Base-by-base conservation (phyloP, 1,140 invertebrate species). In the Prorops nasuta region DNA sequence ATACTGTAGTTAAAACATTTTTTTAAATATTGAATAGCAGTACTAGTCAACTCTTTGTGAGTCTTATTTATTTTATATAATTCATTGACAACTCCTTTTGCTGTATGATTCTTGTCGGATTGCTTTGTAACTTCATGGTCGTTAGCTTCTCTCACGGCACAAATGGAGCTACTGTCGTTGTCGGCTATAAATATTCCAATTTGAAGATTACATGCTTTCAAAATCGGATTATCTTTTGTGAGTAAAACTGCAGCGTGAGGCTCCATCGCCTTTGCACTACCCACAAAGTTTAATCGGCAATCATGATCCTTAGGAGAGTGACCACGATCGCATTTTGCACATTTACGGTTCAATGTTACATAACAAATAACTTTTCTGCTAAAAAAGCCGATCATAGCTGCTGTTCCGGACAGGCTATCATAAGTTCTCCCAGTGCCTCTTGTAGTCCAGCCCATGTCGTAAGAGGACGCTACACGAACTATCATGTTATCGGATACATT, bases 1-100 rank as follows among this genome's bases (percentile, higher is more conserved):
- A 58, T 31, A 12, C 28, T 37, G 46, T 58, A 58, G 1, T n/a
- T 47, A 10, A 53, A 58, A 28, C 55, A 53, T 16, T 15, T 9
- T 22, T 47, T 31, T 12, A 57, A 34, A 21, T 53, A 57, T 22
- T 16, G 1, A 16, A 52, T 57, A 2, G 16, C 10, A 15, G 37
- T 36, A 15, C 12, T 15, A 3, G 15, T 31, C 3, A 51, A 15
- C 36, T 51, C 40, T 41, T 44, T 43, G 19, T 49, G 12, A 8
- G 37, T 36, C 24, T 40, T 45, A 16, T 42, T 3, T 18, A 49
- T 32, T 10, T 2, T 12, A 21, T 37, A 54, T 3, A 54, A 32
- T 15, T 28, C 2, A 2, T 43, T 42, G 4, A 12, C 37, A 0
- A 51, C 48, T 0, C 49, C 53, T 39, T 40, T 39, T 3, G 40